A percentile compares a stretch with the other conserved stretches of the same genome.
Conservation (phyloP, 2,113 vertebrate species). For the Hyperoodon ampullatus region DNA sequence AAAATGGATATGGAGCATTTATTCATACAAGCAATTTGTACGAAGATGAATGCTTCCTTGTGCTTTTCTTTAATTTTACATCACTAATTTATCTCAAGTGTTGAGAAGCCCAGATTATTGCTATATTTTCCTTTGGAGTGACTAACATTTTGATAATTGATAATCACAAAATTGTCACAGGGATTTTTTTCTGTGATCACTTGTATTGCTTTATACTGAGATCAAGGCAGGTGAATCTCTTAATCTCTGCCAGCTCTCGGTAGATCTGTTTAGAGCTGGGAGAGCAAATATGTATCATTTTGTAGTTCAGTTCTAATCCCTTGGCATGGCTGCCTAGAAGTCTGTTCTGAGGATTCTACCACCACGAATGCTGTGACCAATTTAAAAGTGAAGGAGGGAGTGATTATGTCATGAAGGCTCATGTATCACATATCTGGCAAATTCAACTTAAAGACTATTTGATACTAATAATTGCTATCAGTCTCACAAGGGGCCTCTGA, state of each 20-base stretch:
- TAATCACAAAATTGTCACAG: neutral
- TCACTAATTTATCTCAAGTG: neutral
- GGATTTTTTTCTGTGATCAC: neutral
- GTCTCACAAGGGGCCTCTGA: neutral
- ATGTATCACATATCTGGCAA: neutral
- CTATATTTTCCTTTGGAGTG: neutral
- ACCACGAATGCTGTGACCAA: neutral
- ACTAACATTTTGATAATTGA: neutral
- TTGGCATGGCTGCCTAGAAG: neutral
- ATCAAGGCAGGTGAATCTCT: neutral
- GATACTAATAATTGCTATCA: neutral
- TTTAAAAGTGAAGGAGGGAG: neutral
- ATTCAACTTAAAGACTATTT: neutral
- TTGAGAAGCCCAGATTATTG: neutral
- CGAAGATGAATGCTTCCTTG: neutral
- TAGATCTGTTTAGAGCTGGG: neutral
- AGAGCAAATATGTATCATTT: neutral
- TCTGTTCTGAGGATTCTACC: neutral
- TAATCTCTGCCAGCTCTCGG: neutral
- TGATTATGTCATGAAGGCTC: too few relatives aligned
- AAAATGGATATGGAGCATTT: neutral
- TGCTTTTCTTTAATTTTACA: neutral
- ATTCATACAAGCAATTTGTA: neutral
- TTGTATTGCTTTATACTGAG: neutral
- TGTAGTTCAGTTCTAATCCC: neutral